Evolutionary conservation across 2,113 vertebrate species (phyloP).

Genomic region (Suncus etruscus): DNA sequence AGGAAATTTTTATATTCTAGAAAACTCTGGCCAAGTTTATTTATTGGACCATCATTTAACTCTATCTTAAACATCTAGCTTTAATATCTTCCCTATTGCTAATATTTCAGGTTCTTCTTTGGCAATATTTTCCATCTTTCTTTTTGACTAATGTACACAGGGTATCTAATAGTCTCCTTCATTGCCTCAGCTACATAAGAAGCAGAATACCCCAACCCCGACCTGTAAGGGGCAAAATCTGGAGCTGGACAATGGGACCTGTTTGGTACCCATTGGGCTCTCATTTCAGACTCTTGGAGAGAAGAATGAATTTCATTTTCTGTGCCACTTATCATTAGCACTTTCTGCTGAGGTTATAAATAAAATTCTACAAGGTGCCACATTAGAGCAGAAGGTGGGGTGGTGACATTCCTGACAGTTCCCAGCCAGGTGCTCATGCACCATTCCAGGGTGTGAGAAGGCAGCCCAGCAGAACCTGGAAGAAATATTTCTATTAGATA

Average conservation of each 20-base stretch:
- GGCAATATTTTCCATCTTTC: slow-evolving; percentile 22
- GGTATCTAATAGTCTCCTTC: slow-evolving; percentile 25
- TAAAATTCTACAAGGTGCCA: not conserved
- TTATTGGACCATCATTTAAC: not conserved
- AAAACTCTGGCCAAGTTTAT: not conserved
- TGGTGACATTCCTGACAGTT: not conserved
- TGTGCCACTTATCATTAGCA: not conserved
- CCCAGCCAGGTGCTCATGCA: too few relatives aligned
- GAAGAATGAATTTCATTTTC: not conserved
- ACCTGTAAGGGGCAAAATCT: not conserved
- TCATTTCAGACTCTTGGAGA: not conserved
- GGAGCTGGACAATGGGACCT: not conserved
- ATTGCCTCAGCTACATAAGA: not conserved
- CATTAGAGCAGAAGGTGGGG: not conserved
- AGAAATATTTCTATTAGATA: not conserved
- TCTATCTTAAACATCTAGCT: not conserved
- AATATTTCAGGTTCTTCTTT: not conserved
- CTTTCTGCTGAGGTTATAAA: not conserved
- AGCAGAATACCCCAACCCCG: not conserved
- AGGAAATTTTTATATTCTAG: slow-evolving; percentile 26
- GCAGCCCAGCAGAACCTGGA: not conserved
- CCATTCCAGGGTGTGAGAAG: not conserved
- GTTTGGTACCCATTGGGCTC: not conserved
- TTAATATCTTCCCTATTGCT: slow-evolving; percentile 18
- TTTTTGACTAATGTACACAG: slow-evolving; percentile 10